Evolutionary conservation across 2,113 vertebrate species (phyloP), one percentile per base, ranked within the genome.

Genomic region (Natator depressus): DNA sequence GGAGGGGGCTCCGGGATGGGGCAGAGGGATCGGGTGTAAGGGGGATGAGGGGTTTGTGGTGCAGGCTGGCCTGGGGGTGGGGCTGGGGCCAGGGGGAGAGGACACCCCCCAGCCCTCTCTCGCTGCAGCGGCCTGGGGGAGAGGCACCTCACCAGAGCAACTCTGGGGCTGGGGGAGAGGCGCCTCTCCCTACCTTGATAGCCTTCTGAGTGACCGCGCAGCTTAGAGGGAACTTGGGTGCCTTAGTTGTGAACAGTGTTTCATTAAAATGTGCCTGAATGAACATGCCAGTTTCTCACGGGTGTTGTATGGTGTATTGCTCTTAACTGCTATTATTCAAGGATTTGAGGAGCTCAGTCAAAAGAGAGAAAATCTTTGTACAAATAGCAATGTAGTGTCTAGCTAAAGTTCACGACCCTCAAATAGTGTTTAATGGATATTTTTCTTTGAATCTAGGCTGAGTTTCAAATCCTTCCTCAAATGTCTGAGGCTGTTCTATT

Each of bases 361-460:
- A 94, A 97, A 95, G 87, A 95, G 96, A 96, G 72, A 83, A 42
- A 89, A 96, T 96, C 96, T 94, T 95, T 97, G 75, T 78, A 13
- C 11, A 1, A 46, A 78, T 47, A 96, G 80, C 85, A 50, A 16
- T 89, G 51, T 42, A 9, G 24, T 69, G 22, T 82, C 80, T 88
- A 55, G n/a, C 80, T 89, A 24, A 27, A 90, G 94, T 95, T 46
- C 38, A 46, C 81, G 82, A 19, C 89, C 91, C 90, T 50, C 22
- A 95, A 95, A 17, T 25, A 11, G 4, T 1, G 0, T 80, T 94
- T 92, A 59, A 57, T n/a, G 16, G 84, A 17, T 35, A 65, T 46
- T 87, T 84, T 12, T 69, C 59, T 82, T 94, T 57, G 42, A n/a
- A 0, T 13, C 5, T 82, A 31, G 72, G 24, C 55, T 1, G 2